Conservation (phyloP, 2,888 invertebrate species). For the Epistrophella euchroma region DNA sequence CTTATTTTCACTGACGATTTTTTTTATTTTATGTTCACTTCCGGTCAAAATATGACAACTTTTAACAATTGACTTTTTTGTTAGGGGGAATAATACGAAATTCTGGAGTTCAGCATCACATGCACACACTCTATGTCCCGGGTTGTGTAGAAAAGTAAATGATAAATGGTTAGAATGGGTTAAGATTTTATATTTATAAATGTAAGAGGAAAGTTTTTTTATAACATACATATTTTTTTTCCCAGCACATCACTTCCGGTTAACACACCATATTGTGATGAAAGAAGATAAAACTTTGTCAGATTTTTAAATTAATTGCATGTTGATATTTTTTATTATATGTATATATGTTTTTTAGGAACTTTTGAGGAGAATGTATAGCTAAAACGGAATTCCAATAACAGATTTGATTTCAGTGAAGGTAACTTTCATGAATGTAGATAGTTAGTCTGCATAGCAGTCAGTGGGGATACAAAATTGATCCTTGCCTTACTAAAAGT, state of each 20-base stretch:
- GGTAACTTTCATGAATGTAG: too few species aligned
- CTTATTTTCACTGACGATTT: constrained; percentile 59
- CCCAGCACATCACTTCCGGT: constrained; percentile 4
- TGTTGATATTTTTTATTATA: background rate
- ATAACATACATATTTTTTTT: background rate
- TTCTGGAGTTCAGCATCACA: background rate
- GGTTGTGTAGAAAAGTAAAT: constrained; percentile 15
- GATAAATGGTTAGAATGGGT: background rate
- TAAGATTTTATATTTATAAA: background rate
- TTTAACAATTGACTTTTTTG: constrained; percentile 11
- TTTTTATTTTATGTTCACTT: constrained; percentile 52
- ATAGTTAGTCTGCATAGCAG: too few species aligned
- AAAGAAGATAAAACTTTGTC: constrained; percentile 14
- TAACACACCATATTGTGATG: constrained; percentile 16
- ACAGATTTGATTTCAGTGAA: too few species aligned
- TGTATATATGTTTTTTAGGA: too few species aligned
- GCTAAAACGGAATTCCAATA: background rate
- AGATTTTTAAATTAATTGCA: constrained; percentile 28
- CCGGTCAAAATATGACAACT: constrained; percentile 10
- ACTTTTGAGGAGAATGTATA: background rate
- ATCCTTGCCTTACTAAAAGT: too few species aligned
- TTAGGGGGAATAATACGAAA: too few species aligned
- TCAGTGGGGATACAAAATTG: too few species aligned
- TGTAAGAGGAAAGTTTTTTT: background rate
- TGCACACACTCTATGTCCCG: background rate